Conservation (phyloP, 1,140 invertebrate species). For the Drosophila bifasciata region DNA sequence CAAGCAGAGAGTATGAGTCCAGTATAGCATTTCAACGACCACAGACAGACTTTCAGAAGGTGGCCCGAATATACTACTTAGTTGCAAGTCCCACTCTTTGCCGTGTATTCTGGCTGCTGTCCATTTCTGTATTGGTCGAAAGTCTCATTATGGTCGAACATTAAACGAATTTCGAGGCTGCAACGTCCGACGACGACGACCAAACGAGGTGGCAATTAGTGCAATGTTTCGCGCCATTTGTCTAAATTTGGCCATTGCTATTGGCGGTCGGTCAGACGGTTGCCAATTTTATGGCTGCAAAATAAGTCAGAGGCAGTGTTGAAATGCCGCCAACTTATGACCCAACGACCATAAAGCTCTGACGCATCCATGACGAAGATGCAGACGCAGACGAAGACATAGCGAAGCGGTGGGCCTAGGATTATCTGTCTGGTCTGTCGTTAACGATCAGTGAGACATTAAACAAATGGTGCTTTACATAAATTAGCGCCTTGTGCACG, state of each 20-base stretch:
- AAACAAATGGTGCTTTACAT: slow-evolving; percentile 27
- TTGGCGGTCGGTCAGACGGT: no score
- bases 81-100: neutral
- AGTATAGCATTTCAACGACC: neutral
- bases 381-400: no score
- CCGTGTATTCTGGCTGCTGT: slow-evolving; percentile 9
- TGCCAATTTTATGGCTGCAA: slow-evolving; percentile 48
- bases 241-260: slow-evolving; percentile 50
- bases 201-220: slow-evolving; percentile 56
- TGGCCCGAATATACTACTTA: neutral
- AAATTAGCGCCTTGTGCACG: slow-evolving; percentile 39
- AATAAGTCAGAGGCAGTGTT: slow-evolving; percentile 51
- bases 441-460: slow-evolving; percentile 19
- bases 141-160: slow-evolving; percentile 37
- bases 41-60: slow-evolving; percentile 1
- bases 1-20: neutral
- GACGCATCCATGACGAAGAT: slow-evolving; percentile 8
- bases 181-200: slow-evolving; percentile 16
- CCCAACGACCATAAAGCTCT: neutral
- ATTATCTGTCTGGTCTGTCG: slow-evolving; percentile 8
- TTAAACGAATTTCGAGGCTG: slow-evolving; percentile 44
- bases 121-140: slow-evolving; percentile 15
- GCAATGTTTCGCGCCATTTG: slow-evolving; percentile 50
- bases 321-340: slow-evolving; percentile 35
- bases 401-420: neutral